phyloP scores from a whole-genome alignment of 1,140 invertebrate species.

The Battus philenor region DNA sequence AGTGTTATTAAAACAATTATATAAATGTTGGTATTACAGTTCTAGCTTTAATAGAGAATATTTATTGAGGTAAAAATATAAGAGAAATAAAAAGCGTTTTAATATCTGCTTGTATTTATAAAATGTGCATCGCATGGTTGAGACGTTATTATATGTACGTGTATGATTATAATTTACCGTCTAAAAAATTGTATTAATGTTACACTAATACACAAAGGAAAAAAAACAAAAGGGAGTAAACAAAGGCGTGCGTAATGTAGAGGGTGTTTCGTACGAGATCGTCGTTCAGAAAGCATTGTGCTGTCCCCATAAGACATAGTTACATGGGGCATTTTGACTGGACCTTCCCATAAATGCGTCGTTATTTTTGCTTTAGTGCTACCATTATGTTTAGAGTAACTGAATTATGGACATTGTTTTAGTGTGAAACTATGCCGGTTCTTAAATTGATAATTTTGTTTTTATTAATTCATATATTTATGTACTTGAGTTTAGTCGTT shows the following conservation, averaged over 20 bases:
- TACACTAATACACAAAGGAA: slow-evolving; percentile 40
- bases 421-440: slow-evolving; percentile 23
- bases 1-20: too few relatives aligned
- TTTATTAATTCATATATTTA: slow-evolving; percentile 39
- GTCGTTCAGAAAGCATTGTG: slow-evolving; percentile 33
- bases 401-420: slow-evolving; percentile 29
- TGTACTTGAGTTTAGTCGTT: slow-evolving; percentile 20
- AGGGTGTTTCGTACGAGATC: slow-evolving; percentile 32
- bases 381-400: neutral
- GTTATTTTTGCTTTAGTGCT: slow-evolving; percentile 26
- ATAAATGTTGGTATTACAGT: too few relatives aligned
- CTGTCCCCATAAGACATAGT: slow-evolving; percentile 32
- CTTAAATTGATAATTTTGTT: slow-evolving; percentile 25
- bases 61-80: too few relatives aligned
- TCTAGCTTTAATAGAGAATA: too few relatives aligned
- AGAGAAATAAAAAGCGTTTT: too few relatives aligned
- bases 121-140: too few relatives aligned
- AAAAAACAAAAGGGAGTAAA: slow-evolving; percentile 41
- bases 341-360: slow-evolving; percentile 24
- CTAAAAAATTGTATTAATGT: too few relatives aligned
- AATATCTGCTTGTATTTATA: too few relatives aligned
- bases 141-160: too few relatives aligned
- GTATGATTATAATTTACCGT: too few relatives aligned
- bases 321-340: slow-evolving; percentile 35
- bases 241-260: slow-evolving; percentile 42